These are phyloP conservation scores for Leptothorax acervorum DNA, from an alignment of 2,888 invertebrate species.

Conservation along the genomic window DNA sequence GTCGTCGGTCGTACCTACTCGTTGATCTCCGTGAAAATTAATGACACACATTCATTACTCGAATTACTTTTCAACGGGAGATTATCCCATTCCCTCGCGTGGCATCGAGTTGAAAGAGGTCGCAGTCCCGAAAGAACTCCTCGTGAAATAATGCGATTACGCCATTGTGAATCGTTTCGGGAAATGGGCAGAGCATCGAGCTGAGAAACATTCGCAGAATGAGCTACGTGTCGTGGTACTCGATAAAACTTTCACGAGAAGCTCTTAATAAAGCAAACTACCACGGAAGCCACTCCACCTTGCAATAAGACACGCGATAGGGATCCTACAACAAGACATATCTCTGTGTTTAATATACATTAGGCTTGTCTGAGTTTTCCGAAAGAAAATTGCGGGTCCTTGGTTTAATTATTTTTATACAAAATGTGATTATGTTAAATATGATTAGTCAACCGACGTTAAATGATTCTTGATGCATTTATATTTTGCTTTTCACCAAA, in stretches of 20 bases:
- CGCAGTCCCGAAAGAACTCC: conserved; percentile 18
- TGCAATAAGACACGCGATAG: conserved; percentile 23
- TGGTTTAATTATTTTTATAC: neutral
- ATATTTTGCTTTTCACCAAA: neutral
- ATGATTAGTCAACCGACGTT: neutral
- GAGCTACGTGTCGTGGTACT: conserved; percentile 16
- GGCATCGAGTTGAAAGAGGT: conserved; percentile 24
- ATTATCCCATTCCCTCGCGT: conserved; percentile 30
- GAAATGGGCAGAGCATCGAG: conserved; percentile 36
- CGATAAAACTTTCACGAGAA: conserved; percentile 43
- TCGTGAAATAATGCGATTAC: conserved; percentile 53
- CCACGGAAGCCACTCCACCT: neutral
- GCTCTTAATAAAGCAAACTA: conserved; percentile 33
- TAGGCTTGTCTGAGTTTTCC: neutral
- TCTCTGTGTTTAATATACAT: neutral
- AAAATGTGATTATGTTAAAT: neutral
- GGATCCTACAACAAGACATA: neutral
- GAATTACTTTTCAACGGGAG: conserved; percentile 43
- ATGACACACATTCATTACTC: conserved; percentile 37
- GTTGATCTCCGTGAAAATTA: conserved; percentile 34
- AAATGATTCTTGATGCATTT: neutral
- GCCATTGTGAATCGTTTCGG: conserved; percentile 48
- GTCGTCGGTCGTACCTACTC: neutral
- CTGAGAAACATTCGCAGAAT: conserved; percentile 34
- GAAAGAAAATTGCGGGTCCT: neutral